Evolutionary conservation across 2,797 vertebrate species (phyloP).

Genomic region (Urosaurus nigricauda): DNA sequence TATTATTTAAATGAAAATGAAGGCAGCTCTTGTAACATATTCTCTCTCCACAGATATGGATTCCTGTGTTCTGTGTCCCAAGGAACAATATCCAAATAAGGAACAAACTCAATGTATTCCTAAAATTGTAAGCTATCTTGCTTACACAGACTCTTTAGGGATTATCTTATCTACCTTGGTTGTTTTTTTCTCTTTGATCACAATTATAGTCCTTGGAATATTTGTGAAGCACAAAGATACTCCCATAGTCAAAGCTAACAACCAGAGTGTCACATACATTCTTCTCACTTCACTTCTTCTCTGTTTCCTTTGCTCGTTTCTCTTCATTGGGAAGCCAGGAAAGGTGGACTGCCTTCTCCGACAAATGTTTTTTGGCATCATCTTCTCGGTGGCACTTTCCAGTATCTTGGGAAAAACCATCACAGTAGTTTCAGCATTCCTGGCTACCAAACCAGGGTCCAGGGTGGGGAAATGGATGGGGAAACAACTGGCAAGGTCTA

Average conservation of each 20-base stretch:
- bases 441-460: constrained; percentile 4
- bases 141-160: neutral
- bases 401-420: too few relatives aligned
- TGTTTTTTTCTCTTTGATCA: neutral
- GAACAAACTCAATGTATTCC: neutral
- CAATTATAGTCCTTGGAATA: neutral
- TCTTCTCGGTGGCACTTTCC: neutral
- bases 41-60: neutral
- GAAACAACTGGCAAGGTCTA: neutral
- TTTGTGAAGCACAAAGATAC: constrained; percentile 2
- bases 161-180: neutral
- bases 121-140: neutral
- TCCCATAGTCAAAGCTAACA: constrained; percentile 8
- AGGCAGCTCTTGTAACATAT: too few relatives aligned
- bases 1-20: too few relatives aligned
- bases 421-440: too few relatives aligned
- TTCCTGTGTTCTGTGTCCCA: neutral
- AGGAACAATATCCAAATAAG: neutral
- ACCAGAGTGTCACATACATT: constrained; percentile 1
- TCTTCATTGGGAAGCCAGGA: constrained; percentile 7
- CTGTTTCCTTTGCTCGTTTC: constrained; percentile 17
- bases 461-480: neutral
- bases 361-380: too few relatives aligned
- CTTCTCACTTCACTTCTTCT: constrained; percentile 2
- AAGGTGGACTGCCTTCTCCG: too few relatives aligned